Evolutionary conservation across 2,888 invertebrate species (phyloP).

Genomic region (Lumbricus terrestris): DNA sequence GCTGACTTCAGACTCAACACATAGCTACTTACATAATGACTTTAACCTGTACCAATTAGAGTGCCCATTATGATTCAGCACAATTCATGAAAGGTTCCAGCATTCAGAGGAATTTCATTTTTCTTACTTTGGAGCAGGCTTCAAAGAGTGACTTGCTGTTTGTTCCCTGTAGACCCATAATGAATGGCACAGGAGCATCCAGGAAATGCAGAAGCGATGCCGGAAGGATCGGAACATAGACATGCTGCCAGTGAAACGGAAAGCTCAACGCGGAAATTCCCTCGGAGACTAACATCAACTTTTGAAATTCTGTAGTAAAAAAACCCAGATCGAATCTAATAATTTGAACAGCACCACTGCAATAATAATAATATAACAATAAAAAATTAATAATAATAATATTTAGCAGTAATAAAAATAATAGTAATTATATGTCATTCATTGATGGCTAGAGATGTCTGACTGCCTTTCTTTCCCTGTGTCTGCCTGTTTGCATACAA

Average conservation of each 20-base stretch:
- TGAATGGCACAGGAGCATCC: slow-evolving; percentile 97
- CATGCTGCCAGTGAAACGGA: slow-evolving; percentile 97
- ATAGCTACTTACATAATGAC: neutral
- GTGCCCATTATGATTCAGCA: neutral
- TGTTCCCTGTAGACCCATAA: slow-evolving; percentile 79
- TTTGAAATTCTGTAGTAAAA: slow-evolving; percentile 77
- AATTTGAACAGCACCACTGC: neutral
- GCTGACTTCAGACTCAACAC: neutral
- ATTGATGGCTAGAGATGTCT: no score
- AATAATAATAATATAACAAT: neutral
- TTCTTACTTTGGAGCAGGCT: slow-evolving; percentile 47
- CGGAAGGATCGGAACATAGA: slow-evolving; percentile 96
- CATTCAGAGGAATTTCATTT: neutral
- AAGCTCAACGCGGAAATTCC: slow-evolving; percentile 84
- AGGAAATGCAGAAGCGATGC: slow-evolving; percentile 78
- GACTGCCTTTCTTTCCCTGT: no score
- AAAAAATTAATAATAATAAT: no score
- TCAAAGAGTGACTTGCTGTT: slow-evolving; percentile 38
- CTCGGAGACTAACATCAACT: slow-evolving; percentile 93
- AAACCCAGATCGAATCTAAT: slow-evolving; percentile 21
- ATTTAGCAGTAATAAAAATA: neutral
- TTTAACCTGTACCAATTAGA: neutral
- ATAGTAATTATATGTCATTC: neutral
- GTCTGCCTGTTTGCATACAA: no score
- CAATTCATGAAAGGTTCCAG: neutral